Evolutionary conservation across 2,888 invertebrate species (phyloP).

Genomic region (Polydrusus cervinus): DNA sequence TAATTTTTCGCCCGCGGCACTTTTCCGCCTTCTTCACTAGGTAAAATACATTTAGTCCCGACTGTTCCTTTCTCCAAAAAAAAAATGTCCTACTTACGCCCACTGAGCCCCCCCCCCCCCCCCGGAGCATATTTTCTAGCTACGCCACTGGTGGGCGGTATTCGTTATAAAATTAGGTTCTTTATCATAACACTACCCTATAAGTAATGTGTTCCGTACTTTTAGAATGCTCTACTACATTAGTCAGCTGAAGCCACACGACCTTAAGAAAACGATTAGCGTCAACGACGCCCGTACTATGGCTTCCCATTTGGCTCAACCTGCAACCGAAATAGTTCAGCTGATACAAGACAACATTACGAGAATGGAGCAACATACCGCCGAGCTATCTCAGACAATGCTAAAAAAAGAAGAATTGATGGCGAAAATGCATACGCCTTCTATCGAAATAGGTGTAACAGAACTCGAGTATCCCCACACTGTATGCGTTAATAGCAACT

Average conservation of each 20-base stretch:
- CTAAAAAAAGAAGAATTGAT: constrained; percentile 59
- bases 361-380: constrained; percentile 61
- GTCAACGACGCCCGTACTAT: constrained; percentile 65
- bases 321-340: constrained; percentile 65
- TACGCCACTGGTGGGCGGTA: too few relatives aligned
- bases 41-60: too few relatives aligned
- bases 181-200: too few relatives aligned
- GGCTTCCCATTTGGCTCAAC: constrained; percentile 64
- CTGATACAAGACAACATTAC: constrained; percentile 64
- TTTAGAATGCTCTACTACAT: constrained; percentile 63
- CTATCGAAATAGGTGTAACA: constrained; percentile 59
- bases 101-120: too few relatives aligned
- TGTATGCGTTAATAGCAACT: constrained; percentile 61
- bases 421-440: constrained; percentile 62
- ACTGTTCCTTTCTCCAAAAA: too few relatives aligned
- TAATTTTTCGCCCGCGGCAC: too few relatives aligned
- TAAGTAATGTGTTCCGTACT: neutral
- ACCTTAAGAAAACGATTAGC: constrained; percentile 63
- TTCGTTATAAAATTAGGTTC: too few relatives aligned
- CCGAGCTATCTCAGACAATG: constrained; percentile 55
- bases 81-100: too few relatives aligned
- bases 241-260: constrained; percentile 61
- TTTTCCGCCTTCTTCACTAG: too few relatives aligned
- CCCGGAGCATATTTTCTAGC: too few relatives aligned
- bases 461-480: constrained; percentile 62